A percentile compares a stretch with the other conserved stretches of the same genome.
phyloP scores from a whole-genome alignment of 2,113 vertebrate species.

The Rhizomys pruinosus region DNA sequence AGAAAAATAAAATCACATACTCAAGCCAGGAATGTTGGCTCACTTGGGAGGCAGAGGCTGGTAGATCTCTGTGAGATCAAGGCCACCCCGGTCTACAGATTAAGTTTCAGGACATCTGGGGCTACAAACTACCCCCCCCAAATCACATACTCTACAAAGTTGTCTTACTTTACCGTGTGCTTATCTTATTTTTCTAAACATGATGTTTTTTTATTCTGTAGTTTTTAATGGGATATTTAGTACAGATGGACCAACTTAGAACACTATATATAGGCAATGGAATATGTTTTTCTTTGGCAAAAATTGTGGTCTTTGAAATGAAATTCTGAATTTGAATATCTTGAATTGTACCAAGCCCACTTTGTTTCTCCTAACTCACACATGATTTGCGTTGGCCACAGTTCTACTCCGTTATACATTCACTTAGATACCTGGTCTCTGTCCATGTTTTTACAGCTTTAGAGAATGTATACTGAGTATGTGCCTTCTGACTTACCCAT shows the following conservation, averaged over 20 bases:
- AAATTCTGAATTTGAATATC: conserved; percentile 5
- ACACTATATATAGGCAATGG: neutral
- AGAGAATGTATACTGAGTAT: neutral
- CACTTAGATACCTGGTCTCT: neutral
- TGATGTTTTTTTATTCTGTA: neutral
- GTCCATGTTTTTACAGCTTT: neutral
- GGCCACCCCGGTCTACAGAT: too few relatives aligned
- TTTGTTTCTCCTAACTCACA: neutral
- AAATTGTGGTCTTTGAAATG: neutral
- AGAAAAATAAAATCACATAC: conserved; percentile 25
- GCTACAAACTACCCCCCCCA: too few relatives aligned
- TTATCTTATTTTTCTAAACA: conserved; percentile 16
- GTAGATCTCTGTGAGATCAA: too few relatives aligned
- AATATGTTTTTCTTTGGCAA: conserved; percentile 4
- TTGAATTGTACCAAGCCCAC: neutral
- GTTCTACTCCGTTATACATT: neutral
- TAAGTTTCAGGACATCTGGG: too few relatives aligned
- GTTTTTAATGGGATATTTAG: neutral
- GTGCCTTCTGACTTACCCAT: neutral
- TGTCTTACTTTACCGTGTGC: neutral
- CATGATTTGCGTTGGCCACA: neutral
- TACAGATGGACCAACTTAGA: neutral
- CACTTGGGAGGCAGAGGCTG: too few relatives aligned
- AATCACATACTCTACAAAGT: neutral
- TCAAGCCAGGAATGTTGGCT: neutral